phyloP scores from a whole-genome alignment of 2,797 vertebrate species.

The Erethizon dorsatum region DNA sequence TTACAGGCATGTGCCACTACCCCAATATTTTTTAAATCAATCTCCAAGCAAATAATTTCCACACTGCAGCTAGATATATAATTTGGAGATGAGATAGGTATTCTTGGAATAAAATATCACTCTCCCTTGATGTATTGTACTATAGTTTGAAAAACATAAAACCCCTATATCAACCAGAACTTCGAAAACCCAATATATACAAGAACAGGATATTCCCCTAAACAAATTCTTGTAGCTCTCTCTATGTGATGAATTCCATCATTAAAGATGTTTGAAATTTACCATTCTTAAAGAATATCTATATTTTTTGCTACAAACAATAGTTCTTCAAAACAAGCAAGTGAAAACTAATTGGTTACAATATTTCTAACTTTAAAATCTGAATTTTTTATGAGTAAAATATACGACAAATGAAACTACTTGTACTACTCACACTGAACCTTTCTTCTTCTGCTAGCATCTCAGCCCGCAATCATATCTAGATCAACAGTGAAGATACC shows the following conservation, averaged over 20 bases:
- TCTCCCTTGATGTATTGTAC: neutral
- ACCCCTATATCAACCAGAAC: constrained; percentile 23
- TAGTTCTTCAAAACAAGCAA: constrained; percentile 84
- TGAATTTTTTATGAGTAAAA: constrained; percentile 88
- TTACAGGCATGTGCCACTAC: neutral
- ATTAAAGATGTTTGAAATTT: constrained; percentile 81
- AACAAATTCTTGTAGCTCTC: constrained; percentile 62
- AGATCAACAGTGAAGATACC: constrained; percentile 91
- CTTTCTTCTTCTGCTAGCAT: constrained; percentile 90
- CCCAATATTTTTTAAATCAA: neutral
- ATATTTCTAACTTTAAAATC: constrained; percentile 88
- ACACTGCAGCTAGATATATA: neutral
- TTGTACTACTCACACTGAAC: constrained; percentile 86
- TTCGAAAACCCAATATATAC: constrained; percentile 36
- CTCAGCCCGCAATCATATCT: constrained; percentile 90
- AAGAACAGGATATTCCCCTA: constrained; percentile 39
- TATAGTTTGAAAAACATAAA: constrained; percentile 56
- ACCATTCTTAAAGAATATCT: constrained; percentile 80
- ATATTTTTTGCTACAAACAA: constrained; percentile 85
- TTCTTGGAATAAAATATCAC: constrained; percentile 48
- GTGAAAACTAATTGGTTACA: constrained; percentile 87
- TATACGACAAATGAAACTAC: constrained; percentile 89
- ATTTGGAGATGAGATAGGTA: neutral
- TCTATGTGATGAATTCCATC: neutral
- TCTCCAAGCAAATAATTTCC: constrained; percentile 17